Base-by-base conservation (phyloP, 1,140 invertebrate species). In the Goniozus legneri region DNA sequence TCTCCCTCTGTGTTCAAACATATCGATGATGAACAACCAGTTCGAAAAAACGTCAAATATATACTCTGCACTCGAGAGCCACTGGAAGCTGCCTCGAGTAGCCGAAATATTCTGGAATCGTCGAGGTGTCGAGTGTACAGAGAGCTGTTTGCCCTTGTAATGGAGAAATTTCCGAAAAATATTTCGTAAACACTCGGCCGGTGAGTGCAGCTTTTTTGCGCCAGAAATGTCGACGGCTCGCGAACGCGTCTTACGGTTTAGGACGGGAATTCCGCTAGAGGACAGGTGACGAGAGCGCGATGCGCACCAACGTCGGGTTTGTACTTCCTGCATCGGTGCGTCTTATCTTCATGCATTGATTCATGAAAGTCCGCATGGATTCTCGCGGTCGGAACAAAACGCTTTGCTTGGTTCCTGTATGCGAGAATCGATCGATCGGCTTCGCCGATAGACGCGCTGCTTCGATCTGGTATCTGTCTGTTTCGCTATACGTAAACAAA, bases 31-130 rank as follows among this genome's bases (percentile, higher is more conserved):
- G 46, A 42, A 22, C 38, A 46, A 52, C 27, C 46, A 13, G 48
- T 41, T 43, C 55, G 50, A 56, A 61, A 49, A 43, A 44, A 14
- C n/a, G 44, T 58, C 63, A 66, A 69, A 66, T 65, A 63, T 66
- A 55, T 57, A 64, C 63, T 61, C n/a, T 58, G 56, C 59, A 60
- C 61, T 69, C 52, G 44, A 66, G 16, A 50, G 16, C 27, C n/a
- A n/a, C n/a, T n/a, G n/a, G n/a, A n/a, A n/a, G n/a, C n/a, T n/a
- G n/a, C n/a, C n/a, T n/a, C n/a, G n/a, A n/a, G n/a, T n/a, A n/a
- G n/a, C n/a, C n/a, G n/a, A n/a, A n/a, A n/a, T n/a, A n/a, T n/a
- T n/a, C n/a, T n/a, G n/a, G n/a, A n/a, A n/a, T n/a, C n/a, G n/a
- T n/a, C n/a, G n/a, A n/a, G n/a, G n/a, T n/a, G n/a, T n/a, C n/a